Evolutionary conservation across 2,888 invertebrate species (phyloP), one percentile per base, ranked within the genome.

Genomic region (Epinotia nisella): DNA sequence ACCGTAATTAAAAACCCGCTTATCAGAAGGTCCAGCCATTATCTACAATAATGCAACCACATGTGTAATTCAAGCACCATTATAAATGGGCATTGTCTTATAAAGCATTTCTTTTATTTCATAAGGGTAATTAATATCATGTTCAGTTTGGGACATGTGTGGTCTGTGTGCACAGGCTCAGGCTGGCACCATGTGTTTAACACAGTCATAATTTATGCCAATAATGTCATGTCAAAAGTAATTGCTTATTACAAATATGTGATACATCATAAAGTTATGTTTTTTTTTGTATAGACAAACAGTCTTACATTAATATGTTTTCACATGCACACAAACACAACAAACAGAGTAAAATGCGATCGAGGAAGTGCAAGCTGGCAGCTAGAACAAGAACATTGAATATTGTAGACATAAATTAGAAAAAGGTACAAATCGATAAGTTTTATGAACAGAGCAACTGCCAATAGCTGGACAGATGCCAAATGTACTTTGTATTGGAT

Each of bases 401-500:
- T 70, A 70, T 39, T 61, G 71, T 68, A 75, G 72, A 75, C 73
- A 75, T 74, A 64, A 87, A 90, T 90, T 87, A 85, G 83, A 90
- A 92, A 91, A 92, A 90, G 87, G 85, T 86, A 89, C 83, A 92
- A 92, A 92, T 91, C 88, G 82, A 92, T 87, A 89, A 87, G 84
- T 91, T 91, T 91, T 90, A 93, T 91, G 90, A 89, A 90, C 88
- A 88, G 87, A 85, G 85, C 87, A 81, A 90, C 89, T 88, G 90
- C 89, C 90, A 85, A 92, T 91, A 86, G 82, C 81, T 93, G 93
- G 93, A 88, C 45, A 0, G 7, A 2, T 81, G 90, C 93, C 93
- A 93, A 87, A 87, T 89, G 90, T 90, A 92, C 90, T 93, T 92
- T 91, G 90, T 89, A 91, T 92, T 93, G 93, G 93, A 93, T 92